A percentile compares a stretch with the other conserved stretches of the same genome.
These are phyloP conservation scores for Augiades crinisus DNA, from an alignment of 2,888 invertebrate genomes.

Conservation along the genomic window DNA sequence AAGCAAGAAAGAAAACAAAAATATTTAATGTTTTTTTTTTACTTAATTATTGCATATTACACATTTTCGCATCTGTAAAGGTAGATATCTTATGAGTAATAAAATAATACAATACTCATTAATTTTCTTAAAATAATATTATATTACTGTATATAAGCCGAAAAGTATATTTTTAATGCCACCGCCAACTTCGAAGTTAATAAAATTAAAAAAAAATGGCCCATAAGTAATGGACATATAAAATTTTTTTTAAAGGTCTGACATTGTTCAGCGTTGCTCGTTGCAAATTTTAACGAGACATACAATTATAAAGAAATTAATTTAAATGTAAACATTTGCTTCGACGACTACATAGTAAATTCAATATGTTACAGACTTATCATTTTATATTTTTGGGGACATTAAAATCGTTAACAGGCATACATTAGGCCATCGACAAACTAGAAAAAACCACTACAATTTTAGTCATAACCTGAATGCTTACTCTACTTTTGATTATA, in stretches of 20 bases:
- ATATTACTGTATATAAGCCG: too few species aligned
- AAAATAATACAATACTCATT: too few species aligned
- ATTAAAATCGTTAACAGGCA: slow-evolving; percentile 18
- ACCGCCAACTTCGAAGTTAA: too few species aligned
- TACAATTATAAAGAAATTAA: slow-evolving; percentile 9
- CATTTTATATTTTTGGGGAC: slow-evolving; percentile 10
- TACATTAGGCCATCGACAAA: slow-evolving; percentile 19
- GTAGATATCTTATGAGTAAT: too few species aligned
- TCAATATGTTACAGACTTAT: slow-evolving; percentile 18
- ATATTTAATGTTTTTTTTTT: too few species aligned
- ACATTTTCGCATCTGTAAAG: too few species aligned
- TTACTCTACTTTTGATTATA: too few species aligned
- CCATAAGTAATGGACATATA: too few species aligned
- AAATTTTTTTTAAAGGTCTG: background rate
- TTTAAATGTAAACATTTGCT: slow-evolving; percentile 13
- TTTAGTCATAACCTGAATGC: slow-evolving; percentile 2
- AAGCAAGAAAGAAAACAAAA: slow-evolving; percentile 26
- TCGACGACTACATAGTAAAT: slow-evolving; percentile 4
- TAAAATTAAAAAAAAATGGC: too few species aligned
- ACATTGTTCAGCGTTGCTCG: background rate
- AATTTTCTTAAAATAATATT: too few species aligned
- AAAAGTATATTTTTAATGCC: too few species aligned
- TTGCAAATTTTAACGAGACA: background rate
- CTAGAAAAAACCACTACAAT: slow-evolving; percentile 19
- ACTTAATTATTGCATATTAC: too few species aligned